A percentile compares a stretch with the other conserved stretches of the same genome.
These are phyloP conservation scores for Belgica antarctica DNA, from an alignment of 2,888 invertebrate genomes.

Conservation along the genomic window DNA sequence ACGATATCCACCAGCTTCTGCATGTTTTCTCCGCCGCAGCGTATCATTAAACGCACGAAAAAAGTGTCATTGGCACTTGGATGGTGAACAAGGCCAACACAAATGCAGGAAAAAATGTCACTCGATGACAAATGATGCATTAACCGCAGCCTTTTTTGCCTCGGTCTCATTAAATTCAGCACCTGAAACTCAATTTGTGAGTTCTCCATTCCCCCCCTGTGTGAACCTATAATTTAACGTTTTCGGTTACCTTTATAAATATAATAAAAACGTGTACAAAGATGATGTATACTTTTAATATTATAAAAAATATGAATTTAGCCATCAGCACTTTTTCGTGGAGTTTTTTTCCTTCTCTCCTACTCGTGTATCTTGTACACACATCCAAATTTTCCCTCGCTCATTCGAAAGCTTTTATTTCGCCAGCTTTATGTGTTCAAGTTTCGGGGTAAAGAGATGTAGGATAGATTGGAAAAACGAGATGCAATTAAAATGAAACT, in stretches of 20 bases:
- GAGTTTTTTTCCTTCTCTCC: conserved; percentile 16
- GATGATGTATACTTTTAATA: conserved; percentile 29
- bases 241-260: background rate
- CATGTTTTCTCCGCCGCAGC: no score
- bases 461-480: conserved; percentile 44
- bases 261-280: conserved; percentile 12
- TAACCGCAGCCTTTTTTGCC: background rate
- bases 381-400: conserved; percentile 11
- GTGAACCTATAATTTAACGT: conserved; percentile 36
- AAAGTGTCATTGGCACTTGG: conserved; percentile 1
- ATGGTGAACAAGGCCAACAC: no score
- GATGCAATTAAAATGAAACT: conserved; percentile 44
- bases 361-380: conserved; percentile 7
- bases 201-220: conserved; percentile 13
- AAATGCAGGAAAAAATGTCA: background rate
- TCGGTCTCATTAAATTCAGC: conserved; percentile 29
- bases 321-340: conserved; percentile 14
- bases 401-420: conserved; percentile 25
- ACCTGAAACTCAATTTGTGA: conserved; percentile 33
- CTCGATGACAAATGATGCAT: conserved; percentile 35
- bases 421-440: conserved; percentile 13
- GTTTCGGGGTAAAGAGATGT: background rate
- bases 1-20: no score
- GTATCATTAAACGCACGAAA: no score
- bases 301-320: conserved; percentile 31